Evolutionary conservation across 1,140 invertebrate species (phyloP), one percentile per base, ranked within the genome.

Genomic region (Lucilia sericata): DNA sequence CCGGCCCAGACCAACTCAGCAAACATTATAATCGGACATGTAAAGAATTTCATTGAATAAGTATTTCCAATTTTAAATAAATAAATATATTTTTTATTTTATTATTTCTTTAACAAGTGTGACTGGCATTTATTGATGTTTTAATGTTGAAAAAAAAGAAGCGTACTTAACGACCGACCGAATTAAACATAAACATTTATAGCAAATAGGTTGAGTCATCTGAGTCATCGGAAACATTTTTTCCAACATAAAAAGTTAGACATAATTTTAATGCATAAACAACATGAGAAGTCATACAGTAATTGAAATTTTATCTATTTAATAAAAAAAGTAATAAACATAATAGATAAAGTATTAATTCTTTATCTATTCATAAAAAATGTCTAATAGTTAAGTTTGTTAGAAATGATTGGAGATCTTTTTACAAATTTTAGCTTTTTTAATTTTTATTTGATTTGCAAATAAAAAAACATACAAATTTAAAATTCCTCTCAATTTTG

Each of bases 111-210:
- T 60, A 60, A 60, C 55, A 60, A 60, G 55, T 60, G 55, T 60
- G 55, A 60, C 55, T 60, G 55, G 55, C 55, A 60, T 60, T 60
- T 60, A 60, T 60, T 60, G 55, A 17, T 60, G 55, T 60, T 60
- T 17, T 17, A 60, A 60, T 60, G 55, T 60, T 17, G 14, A n/a
- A 17, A 60, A 60, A 60, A 60, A 60, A 60, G 55, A 60, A 60
- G 55, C 55, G n/a, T 30, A 30, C 25, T 30, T 30, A 30, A 30
- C 1, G 7, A 4, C 55, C 17, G 2, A 60, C 5, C n/a, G n/a
- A n/a, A 30, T 30, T n/a, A n/a, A 60, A 60, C 42, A 42, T 42
- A 8, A 30, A 30, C 5, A 42, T 42, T 42, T 60, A n/a, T 60
- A 14, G 55, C 13, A 12, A 60, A n/a, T 30, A 60, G 1, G 55